Percentiles rank a stretch among this genome's conserved stretches.
These are phyloP conservation scores for Notolabrus celidotus DNA, from an alignment of 2,797 vertebrate species.

Conservation along the genomic window DNA sequence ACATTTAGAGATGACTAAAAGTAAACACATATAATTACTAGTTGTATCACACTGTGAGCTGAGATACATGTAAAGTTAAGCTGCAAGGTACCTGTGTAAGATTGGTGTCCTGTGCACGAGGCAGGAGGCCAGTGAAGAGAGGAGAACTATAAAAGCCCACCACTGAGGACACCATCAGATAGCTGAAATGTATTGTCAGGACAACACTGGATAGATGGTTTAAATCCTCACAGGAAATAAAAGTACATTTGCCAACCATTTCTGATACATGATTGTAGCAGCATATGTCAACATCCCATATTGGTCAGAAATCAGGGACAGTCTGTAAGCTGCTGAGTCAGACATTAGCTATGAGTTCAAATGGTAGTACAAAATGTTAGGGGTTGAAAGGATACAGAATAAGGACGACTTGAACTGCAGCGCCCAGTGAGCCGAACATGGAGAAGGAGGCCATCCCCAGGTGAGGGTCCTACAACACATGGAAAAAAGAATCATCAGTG, in stretches of 20 bases:
- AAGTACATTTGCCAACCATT: not conserved
- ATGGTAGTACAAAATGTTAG: not conserved
- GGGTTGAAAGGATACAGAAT: constrained; percentile 95
- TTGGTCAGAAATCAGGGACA: constrained; percentile 5
- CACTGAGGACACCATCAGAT: constrained; percentile 95
- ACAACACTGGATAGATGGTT: constrained; percentile 16
- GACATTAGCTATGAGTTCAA: not conserved
- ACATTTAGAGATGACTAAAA: constrained; percentile 1
- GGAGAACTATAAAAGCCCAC: constrained; percentile 98
- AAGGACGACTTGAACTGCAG: constrained; percentile 94
- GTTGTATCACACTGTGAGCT: not conserved
- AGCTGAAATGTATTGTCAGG: constrained; percentile 82
- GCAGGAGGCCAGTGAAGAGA: constrained; percentile 90
- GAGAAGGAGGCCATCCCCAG: constrained; percentile 96
- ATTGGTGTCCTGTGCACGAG: constrained; percentile 90
- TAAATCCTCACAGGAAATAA: too few species aligned
- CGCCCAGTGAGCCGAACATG: constrained; percentile 95
- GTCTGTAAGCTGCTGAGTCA: constrained; percentile 16
- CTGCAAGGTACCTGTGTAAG: constrained; percentile 90
- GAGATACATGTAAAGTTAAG: not conserved
- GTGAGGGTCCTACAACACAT: constrained; percentile 85
- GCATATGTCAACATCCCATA: constrained; percentile 3
- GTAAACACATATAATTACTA: not conserved
- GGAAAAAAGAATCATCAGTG: not conserved
- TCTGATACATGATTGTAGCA: constrained; percentile 1